These are phyloP conservation scores for Antechinus flavipes DNA, from an alignment of 2,113 vertebrate genomes.

Conservation along the genomic window DNA sequence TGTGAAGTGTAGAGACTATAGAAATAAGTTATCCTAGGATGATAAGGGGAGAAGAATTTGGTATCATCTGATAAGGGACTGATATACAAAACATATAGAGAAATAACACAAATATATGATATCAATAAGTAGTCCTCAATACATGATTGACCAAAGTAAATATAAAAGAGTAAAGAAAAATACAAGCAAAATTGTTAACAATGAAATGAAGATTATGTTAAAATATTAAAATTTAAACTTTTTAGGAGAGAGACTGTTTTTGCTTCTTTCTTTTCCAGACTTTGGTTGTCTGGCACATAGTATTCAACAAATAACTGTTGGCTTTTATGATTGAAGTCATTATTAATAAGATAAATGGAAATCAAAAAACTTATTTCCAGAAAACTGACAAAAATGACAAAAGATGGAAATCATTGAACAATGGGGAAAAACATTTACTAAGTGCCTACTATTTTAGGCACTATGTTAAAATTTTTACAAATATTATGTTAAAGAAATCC, in stretches of 20 bases:
- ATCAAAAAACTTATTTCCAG: neutral
- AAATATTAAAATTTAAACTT: neutral
- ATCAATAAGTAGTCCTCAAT: neutral
- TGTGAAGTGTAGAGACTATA: neutral
- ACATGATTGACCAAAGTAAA: neutral
- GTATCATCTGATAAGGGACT: neutral
- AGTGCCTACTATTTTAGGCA: neutral
- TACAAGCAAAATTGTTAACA: neutral
- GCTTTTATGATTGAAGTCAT: neutral
- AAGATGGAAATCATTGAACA: neutral
- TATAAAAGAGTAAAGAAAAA: neutral
- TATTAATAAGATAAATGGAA: neutral
- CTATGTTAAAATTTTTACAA: neutral
- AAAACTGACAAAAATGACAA: neutral
- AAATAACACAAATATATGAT: neutral
- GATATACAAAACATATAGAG: neutral
- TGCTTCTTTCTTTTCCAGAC: neutral
- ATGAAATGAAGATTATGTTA: neutral
- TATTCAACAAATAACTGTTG: neutral
- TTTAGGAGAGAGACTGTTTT: neutral
- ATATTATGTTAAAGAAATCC: neutral
- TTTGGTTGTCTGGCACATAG: neutral
- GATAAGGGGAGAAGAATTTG: neutral
- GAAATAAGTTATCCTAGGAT: neutral
- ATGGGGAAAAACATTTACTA: neutral